Evolutionary conservation across 2,888 invertebrate genomes (phyloP).

Genomic region (Drosophila kambysellisi): DNA sequence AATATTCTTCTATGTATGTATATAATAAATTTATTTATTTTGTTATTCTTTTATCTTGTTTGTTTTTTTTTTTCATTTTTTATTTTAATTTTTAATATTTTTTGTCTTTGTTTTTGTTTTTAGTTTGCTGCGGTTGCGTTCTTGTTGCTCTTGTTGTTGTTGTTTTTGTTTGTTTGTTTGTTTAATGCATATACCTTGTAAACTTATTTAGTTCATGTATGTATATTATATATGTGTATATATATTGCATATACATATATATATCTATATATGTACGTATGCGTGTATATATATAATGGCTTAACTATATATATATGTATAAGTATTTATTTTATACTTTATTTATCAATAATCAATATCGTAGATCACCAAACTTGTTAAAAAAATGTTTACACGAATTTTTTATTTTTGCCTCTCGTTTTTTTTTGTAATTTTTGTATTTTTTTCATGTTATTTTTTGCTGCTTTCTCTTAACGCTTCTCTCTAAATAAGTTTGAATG

Average conservation of each 20-base stretch:
- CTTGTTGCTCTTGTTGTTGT: constrained; percentile 45
- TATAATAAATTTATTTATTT: constrained; percentile 74
- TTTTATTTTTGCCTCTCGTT: constrained; percentile 41
- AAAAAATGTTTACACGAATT: constrained; percentile 80
- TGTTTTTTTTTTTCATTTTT: constrained; percentile 44
- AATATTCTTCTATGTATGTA: constrained; percentile 79
- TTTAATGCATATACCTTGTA: constrained; percentile 75
- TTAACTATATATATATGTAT: constrained; percentile 68
- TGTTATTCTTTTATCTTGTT: constrained; percentile 50
- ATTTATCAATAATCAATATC: constrained; percentile 80
- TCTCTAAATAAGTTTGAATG: constrained; percentile 46
- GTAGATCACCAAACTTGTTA: constrained; percentile 83
- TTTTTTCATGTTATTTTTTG: background rate
- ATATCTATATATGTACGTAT: constrained; percentile 34
- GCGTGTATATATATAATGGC: constrained; percentile 65
- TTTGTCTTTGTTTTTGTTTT: constrained; percentile 40
- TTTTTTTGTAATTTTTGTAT: background rate
- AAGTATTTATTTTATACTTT: constrained; percentile 54
- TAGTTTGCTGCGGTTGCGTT: constrained; percentile 71
- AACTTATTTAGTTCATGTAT: constrained; percentile 79
- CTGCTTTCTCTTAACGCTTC: constrained; percentile 13
- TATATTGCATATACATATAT: constrained; percentile 61
- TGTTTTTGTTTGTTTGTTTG: constrained; percentile 52
- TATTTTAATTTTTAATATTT: constrained; percentile 31
- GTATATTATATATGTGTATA: constrained; percentile 59